Evolutionary conservation across 2,113 vertebrate genomes (phyloP), one percentile per base, ranked within the genome.

Genomic region (Coracopsis vasa): DNA sequence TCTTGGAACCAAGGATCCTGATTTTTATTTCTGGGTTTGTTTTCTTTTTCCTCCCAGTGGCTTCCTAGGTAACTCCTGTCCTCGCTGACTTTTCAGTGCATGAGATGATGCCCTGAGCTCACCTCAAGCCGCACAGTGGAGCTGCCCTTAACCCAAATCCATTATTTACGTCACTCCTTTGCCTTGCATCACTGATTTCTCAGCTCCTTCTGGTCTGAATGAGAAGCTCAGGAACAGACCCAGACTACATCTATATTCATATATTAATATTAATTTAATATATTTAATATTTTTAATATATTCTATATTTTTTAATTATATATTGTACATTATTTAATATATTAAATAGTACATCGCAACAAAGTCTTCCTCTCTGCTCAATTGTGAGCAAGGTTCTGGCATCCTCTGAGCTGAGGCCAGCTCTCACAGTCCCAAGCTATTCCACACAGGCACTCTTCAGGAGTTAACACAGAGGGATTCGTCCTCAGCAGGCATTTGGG

Each of bases 11-110:
- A 65, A 24, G 25, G 3, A 24, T 74, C 44, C 28, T 61, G 42
- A 39, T 66, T 62, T 71, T 27, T 4, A 44, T 56, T 67, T 27
- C 3, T 58, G 13, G 33, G 56, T 60, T 47, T 50, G 21, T 6
- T 3, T 7, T 42, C 42, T 18, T 16, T 12, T 1, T 2, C 20
- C 16, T 75, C 16, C 8, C 19, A 39, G 1, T 37, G 25, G 2
- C n/a, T 84, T n/a, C 20, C 39, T 25, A 9, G 50, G 11, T 70
- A 27, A 21, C 10, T 70, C 7, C 29, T 31, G 16, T 71, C 50
- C 85, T 75, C 31, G 24, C 9, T 1, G 4, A 11, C 23, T 47
- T 47, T 61, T 42, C 48, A 54, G 37, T 28, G 24, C 28, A 12
- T 3, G 13, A 84, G 29, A 35, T 1, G 11, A 16, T 39, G 50